Base-by-base conservation (phyloP, 2,888 invertebrate species). In the Rhimphoctona megacephalus region DNA sequence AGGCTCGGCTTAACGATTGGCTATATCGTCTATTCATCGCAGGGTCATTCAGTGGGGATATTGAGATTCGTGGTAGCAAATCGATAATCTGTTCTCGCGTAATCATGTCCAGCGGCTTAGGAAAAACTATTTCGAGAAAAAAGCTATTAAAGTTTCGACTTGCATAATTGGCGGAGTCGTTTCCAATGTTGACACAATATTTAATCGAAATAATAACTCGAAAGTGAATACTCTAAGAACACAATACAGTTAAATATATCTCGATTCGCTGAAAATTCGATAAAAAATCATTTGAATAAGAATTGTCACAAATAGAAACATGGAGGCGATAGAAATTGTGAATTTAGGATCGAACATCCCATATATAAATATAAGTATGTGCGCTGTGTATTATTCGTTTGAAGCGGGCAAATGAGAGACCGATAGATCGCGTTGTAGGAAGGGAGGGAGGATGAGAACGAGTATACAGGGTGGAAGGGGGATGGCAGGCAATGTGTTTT, bases 401-500 rank as follows among this genome's bases (percentile, higher is more conserved):
- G 30, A 36, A 57, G 22, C 39, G n/a, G 7, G 25, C 39, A 66
- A 66, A 22, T 8, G 46, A 66, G 73, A 52, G 17, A 69, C 69
- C 67, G 67, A 36, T 72, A 33, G 54, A 77, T n/a, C 43, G 25
- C 25, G 25, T 81, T 67, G 54, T 46, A 52, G 61, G 52, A 46
- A 46, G 78, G 74, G 77, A 43, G 39, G 43, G 76, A 76, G 30
- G 46, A 77, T 39, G 39, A 11, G 17, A 57, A 64, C 14, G 49
- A 54, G 43, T 39, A 33, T 57, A 25, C 46, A 46, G 46, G 43
- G 33, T 64, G 66, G 54, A 69, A 67, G 49, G 36, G 54, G 39
- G 83, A 69, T 76, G 73, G 19, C 46, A 22, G 80, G 70, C 83
- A 83, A 76, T 70, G 69, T 81, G 79, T 81, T 80, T 69, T 73